phyloP scores from a whole-genome alignment of 1,140 invertebrate genomes.

The Steinernema khuongi region DNA sequence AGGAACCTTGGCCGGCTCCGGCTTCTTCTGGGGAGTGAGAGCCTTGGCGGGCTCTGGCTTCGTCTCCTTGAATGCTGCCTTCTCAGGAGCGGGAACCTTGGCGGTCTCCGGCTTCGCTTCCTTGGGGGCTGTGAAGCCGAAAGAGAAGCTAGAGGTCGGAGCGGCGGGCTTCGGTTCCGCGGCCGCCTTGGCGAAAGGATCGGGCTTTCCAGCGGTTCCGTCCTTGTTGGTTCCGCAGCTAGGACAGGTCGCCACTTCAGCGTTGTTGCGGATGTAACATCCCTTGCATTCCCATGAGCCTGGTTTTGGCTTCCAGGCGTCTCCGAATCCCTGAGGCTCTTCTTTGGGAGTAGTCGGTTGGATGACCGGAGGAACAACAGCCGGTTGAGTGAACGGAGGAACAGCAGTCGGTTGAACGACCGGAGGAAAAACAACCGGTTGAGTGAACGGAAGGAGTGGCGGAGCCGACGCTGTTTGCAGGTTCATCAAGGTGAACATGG shows the following conservation, averaged over 20 bases:
- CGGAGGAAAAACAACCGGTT: no score
- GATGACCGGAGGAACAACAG: not conserved
- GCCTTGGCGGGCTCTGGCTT: no score
- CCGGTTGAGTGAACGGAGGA: not conserved
- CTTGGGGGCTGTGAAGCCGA: constrained; percentile 1
- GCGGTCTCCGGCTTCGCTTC: no score
- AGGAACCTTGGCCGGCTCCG: no score
- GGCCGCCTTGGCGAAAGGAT: constrained; percentile 24
- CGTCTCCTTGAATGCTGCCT: no score
- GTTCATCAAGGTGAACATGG: not conserved
- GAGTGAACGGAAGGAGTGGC: not conserved
- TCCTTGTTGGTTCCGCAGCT: constrained; percentile 27
- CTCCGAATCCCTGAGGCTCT: constrained; percentile 15
- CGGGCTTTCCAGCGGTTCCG: constrained; percentile 18
- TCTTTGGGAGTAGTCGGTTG: not conserved
- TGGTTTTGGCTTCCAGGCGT: constrained; percentile 22
- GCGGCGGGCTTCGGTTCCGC: not conserved
- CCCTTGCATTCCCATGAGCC: constrained; percentile 24
- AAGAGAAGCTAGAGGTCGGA: not conserved
- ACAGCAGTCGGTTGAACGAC: not conserved
- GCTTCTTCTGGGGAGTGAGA: no score
- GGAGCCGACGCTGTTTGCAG: not conserved
- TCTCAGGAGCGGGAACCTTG: no score
- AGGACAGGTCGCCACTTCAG: constrained; percentile 12
- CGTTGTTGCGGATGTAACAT: constrained; percentile 26